These are phyloP conservation scores for Nomada flava DNA, from an alignment of 2,888 invertebrate species.

Conservation along the genomic window DNA sequence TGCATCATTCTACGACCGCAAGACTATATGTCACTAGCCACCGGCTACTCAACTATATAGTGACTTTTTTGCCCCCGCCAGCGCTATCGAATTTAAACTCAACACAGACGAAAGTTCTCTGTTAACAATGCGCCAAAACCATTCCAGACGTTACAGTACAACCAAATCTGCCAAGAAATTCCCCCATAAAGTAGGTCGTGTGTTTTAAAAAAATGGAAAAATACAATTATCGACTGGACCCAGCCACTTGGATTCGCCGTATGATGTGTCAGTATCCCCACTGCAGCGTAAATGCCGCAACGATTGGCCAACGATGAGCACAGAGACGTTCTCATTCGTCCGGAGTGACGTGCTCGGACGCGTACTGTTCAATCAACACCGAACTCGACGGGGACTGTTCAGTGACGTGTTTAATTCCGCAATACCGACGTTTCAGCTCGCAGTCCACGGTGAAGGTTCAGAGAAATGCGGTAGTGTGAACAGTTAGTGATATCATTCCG, in stretches of 20 bases:
- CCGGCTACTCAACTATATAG: neutral
- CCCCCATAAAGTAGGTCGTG: too few relatives aligned
- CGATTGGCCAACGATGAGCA: constrained; percentile 68
- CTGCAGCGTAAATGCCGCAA: constrained; percentile 12
- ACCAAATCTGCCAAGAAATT: too few relatives aligned
- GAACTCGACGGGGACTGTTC: constrained; percentile 32
- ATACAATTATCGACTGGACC: constrained; percentile 28
- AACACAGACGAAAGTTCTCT: neutral
- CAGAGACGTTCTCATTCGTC: constrained; percentile 66
- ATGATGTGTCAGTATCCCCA: constrained; percentile 55
- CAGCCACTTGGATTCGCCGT: constrained; percentile 28
- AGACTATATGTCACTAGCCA: neutral
- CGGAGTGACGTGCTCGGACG: constrained; percentile 57
- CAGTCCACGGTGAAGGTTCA: constrained; percentile 61
- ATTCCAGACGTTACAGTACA: too few relatives aligned
- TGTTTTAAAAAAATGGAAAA: constrained; percentile 1
- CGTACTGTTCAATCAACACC: constrained; percentile 2
- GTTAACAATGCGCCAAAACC: neutral
- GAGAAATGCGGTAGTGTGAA: constrained; percentile 11
- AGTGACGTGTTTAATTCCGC: constrained; percentile 69
- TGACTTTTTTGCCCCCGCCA: neutral
- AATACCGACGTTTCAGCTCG: constrained; percentile 56
- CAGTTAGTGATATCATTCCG: neutral
- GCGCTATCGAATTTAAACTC: neutral
- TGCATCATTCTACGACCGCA: neutral